Percentiles rank a stretch among this genome's conserved stretches.
Evolutionary conservation across 2,797 vertebrate genomes (phyloP).

Genomic region (Phataginus tricuspis): DNA sequence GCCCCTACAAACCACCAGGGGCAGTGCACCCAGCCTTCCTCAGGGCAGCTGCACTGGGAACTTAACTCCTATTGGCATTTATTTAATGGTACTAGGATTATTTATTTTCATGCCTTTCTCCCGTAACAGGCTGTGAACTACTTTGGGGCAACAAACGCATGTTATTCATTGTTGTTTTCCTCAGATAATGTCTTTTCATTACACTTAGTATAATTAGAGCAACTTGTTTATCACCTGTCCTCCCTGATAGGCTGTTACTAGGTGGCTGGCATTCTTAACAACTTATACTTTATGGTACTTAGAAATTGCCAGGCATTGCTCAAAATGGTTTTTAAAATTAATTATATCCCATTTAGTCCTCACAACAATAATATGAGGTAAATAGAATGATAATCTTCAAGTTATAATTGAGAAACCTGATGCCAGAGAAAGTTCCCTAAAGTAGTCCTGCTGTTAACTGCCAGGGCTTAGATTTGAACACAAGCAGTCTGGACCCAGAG

Average conservation of each 20-base stretch:
- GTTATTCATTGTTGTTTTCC: not conserved
- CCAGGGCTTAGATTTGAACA: not conserved
- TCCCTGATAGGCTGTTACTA: not conserved
- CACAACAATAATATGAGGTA: not conserved
- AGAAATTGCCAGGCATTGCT: not conserved
- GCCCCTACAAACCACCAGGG: not conserved
- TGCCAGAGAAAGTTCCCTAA: not conserved
- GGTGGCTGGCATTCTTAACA: not conserved
- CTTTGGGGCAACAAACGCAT: not conserved
- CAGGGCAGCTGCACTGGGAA: not conserved
- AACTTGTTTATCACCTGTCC: not conserved
- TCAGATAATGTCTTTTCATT: not conserved
- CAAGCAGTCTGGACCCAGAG: not conserved
- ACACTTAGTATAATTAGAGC: not conserved
- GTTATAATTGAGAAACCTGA: not conserved
- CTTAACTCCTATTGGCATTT: not conserved
- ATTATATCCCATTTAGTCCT: not conserved
- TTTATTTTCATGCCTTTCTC: constrained; percentile 18
- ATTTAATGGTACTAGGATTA: not conserved
- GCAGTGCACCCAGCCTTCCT: not conserved
- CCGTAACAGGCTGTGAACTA: not conserved
- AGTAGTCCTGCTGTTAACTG: not conserved
- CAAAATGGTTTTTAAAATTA: not conserved
- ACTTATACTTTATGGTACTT: not conserved
- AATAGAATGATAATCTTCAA: not conserved